Evolutionary conservation across 2,797 vertebrate genomes (phyloP).

Genomic region (Gymnoscopelus braueri): DNA sequence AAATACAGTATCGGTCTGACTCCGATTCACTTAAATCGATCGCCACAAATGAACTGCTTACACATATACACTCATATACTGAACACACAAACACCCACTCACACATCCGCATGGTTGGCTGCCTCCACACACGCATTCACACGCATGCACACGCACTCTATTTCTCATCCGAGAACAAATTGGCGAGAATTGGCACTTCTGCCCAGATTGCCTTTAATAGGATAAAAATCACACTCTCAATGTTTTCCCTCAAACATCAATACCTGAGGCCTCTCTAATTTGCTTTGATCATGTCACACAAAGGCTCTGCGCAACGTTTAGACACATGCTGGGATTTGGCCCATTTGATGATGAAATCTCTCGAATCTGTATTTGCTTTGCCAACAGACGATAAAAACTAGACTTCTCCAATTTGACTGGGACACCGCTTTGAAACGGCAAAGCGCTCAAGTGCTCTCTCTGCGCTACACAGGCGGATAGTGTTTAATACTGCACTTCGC

Average conservation of each 20-base stretch:
- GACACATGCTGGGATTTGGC: slow-evolving; percentile 28
- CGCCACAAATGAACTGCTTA: too few species aligned
- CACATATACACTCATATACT: too few species aligned
- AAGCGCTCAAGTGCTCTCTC: slow-evolving; percentile 47
- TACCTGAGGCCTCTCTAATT: slow-evolving; percentile 24
- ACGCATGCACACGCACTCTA: neutral
- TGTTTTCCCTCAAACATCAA: slow-evolving; percentile 27
- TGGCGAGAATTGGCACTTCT: neutral
- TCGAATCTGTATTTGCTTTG: slow-evolving; percentile 9
- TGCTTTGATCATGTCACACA: slow-evolving; percentile 50
- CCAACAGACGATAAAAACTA: slow-evolving; percentile 19
- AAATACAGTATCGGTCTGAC: too few species aligned
- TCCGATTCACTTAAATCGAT: too few species aligned
- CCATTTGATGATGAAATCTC: slow-evolving; percentile 31
- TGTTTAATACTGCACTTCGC: slow-evolving; percentile 61
- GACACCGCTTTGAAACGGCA: slow-evolving; percentile 28
- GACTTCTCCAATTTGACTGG: slow-evolving; percentile 1
- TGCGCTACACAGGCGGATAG: slow-evolving; percentile 49
- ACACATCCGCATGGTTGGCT: too few species aligned
- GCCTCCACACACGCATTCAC: too few species aligned
- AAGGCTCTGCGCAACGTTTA: slow-evolving; percentile 47
- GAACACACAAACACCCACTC: too few species aligned
- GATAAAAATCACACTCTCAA: slow-evolving; percentile 21
- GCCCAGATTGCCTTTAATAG: slow-evolving; percentile 12
- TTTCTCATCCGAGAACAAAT: neutral